Base-by-base conservation (phyloP, 1,140 invertebrate species). In the Contarinia nasturtii region DNA sequence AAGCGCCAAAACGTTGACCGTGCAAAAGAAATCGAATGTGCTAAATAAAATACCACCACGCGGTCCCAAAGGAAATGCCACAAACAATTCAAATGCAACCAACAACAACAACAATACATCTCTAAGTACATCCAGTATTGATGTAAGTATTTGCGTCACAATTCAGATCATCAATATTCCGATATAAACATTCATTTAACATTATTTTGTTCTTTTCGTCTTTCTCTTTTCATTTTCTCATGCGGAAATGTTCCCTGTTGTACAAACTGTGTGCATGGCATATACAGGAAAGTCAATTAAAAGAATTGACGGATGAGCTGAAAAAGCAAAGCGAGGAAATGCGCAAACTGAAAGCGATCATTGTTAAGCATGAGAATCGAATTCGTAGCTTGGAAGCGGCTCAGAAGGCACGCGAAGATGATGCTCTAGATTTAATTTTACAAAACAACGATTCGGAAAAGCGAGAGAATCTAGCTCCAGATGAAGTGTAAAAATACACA, bases 331-430 rank as follows among this genome's bases (percentile, higher is more conserved):
- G 77, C 27, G 80, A 85, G 54, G 86, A 90, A 61, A 86, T 91
- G 53, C 75, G 87, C 42, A 90, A 89, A 62, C 67, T 95, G 48
- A 95, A 95, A 62, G 80, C 87, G 2, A 85, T 93, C 57, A 86
- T 94, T 52, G 81, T 94, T 3, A 92, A 92, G 57, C 91, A 96
- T 59, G 91, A 96, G 65, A 88, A 88, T 53, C 74, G 90, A 38
- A 72, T 74, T 49, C 61, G 72, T 2, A 70, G 71, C 12, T 57
- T 74, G 5, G 72, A 74, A 52, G 70, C 69, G 17, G 59, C 57
- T 1, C 62, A 55, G 15, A 67, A 66, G 50, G 55, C 57, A 33
- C 47, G 49, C 36, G 34, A 48, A n/a, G 47, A 48, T 11, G 47
- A 43, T 17, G 41, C 22, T 34, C 22, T 27, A 19, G 44, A 36